Evolutionary conservation across 2,888 invertebrate genomes (phyloP).

Genomic region (Acrobasis consociella): DNA sequence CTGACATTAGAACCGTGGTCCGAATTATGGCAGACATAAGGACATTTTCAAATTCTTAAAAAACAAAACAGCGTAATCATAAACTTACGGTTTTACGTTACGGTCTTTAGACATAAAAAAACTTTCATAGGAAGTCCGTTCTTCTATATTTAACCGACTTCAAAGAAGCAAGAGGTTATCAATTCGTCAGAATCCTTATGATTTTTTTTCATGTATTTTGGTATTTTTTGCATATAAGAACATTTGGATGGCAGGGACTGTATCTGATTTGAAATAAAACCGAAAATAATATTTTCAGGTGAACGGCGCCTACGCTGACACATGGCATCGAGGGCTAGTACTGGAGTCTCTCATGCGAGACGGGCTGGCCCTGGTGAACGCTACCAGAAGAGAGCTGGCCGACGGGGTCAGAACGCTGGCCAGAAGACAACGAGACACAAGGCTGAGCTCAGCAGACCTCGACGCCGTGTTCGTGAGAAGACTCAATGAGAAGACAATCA

Average conservation of each 20-base stretch:
- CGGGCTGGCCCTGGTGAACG: slow-evolving; percentile 76
- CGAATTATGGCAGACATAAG: too few species aligned
- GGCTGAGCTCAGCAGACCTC: slow-evolving; percentile 61
- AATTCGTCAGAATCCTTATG: too few species aligned
- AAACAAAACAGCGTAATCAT: too few species aligned
- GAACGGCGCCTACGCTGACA: slow-evolving; percentile 84
- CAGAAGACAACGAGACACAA: slow-evolving; percentile 65
- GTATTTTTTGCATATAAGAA: too few species aligned
- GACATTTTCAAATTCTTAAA: too few species aligned
- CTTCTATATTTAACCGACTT: too few species aligned
- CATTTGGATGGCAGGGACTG: not conserved
- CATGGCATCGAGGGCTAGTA: slow-evolving; percentile 80
- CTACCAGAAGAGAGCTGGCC: slow-evolving; percentile 79
- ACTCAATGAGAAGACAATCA: slow-evolving; percentile 66
- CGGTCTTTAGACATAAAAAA: too few species aligned
- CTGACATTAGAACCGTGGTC: too few species aligned
- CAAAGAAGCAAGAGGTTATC: too few species aligned
- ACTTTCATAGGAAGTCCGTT: too few species aligned
- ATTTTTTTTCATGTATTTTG: too few species aligned
- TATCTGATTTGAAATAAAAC: not conserved
- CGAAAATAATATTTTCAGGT: slow-evolving; percentile 61
- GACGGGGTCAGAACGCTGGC: slow-evolving; percentile 74
- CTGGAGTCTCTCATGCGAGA: slow-evolving; percentile 77
- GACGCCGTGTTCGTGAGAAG: slow-evolving; percentile 63
- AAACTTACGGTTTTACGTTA: too few species aligned